A percentile compares a stretch with the other conserved stretches of the same genome.
These are phyloP conservation scores for Tadarida brasiliensis DNA, from an alignment of 2,797 vertebrate species.

Conservation along the genomic window DNA sequence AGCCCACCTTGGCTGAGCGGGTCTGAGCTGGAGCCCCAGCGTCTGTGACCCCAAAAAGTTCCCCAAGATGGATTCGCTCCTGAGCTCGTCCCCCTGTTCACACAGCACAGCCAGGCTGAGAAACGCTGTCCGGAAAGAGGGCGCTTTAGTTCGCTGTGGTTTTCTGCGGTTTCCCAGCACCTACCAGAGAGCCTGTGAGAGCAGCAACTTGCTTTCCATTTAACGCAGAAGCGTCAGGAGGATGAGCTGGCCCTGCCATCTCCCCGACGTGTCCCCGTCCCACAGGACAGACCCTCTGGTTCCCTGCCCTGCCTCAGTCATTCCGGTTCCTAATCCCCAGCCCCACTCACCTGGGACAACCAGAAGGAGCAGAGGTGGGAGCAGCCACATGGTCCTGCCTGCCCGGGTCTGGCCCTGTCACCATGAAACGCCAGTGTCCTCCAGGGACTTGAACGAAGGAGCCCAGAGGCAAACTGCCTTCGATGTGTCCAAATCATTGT, in stretches of 20 bases:
- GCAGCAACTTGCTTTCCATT: neutral
- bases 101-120: neutral
- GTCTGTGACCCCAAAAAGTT: neutral
- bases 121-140: accelerated
- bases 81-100: neutral
- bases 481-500: neutral
- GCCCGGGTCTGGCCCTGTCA: neutral
- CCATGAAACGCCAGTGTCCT: no score
- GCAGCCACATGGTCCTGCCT: neutral
- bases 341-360: neutral
- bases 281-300: neutral
- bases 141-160: neutral
- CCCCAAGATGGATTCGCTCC: no score
- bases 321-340: accelerated
- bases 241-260: neutral
- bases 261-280: neutral
- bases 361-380: neutral
- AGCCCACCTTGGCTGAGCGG: neutral
- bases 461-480: neutral
- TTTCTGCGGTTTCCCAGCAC: neutral
- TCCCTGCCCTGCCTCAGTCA: neutral
- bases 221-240: neutral
- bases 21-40: neutral
- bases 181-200: neutral
- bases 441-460: neutral